Base-by-base conservation (phyloP, 1,140 invertebrate species). In the Oppia nitens region DNA sequence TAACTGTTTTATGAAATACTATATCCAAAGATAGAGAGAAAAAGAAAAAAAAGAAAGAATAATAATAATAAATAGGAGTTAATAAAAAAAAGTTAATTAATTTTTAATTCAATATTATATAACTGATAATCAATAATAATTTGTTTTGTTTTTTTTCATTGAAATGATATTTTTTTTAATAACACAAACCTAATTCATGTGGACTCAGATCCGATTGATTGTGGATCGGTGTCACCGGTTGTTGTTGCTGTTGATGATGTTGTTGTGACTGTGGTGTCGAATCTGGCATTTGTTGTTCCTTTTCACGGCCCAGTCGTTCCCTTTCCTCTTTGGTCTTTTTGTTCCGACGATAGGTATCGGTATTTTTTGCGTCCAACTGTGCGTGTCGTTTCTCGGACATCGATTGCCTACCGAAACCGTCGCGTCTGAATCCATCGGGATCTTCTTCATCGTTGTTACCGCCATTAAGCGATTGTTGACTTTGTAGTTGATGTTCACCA, bases 321-420 rank as follows among this genome's bases (percentile, higher is more conserved):
- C 51, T 48, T 29, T 66, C 62, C 53, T 66, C 65, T 24, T 55
- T 48, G 12, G 83, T 70, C 68, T 89, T 87, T 73, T 94, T 94
- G 64, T 88, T 91, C 63, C 87, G 79, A 72, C 94, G 87, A 70
- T 95, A 96, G 3, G 90, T 94, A 68, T 92, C 90, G 1, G 89
- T 94, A 66, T 79, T 83, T 70, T 88, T 85, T n/a, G 92, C 90
- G 74, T 96, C 91, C 32, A 93, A 72, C 12, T 89, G 87, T 0
- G 90, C 90, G 71, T 94, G 89, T 50, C 92, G 76, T 70, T 96
- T 96, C 72, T 97, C 93, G 0, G 90, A 95, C 84, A 98, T 96
- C 70, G 89, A 94, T 71, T 94, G 88, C 25, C 92, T 75, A 0
- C 92, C 92, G 62, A 96, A 81, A 9, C 89, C 91, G 73, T 96